Evolutionary conservation across 2,888 invertebrate species (phyloP).

Genomic region (Cheilosia pagana): DNA sequence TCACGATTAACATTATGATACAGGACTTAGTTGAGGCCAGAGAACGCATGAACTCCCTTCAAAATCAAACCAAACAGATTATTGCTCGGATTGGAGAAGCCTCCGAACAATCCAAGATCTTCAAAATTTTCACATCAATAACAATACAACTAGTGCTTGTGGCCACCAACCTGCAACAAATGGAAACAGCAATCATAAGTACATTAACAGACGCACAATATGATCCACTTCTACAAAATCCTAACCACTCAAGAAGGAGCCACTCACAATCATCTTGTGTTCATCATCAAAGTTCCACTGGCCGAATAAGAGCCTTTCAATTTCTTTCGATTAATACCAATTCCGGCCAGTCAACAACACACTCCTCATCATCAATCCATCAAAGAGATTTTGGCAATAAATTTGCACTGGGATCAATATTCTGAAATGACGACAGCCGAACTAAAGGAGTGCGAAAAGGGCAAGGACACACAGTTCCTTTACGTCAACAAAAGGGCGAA

Average conservation of each 20-base stretch:
- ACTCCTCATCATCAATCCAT: too few relatives aligned
- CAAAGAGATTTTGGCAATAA: too few relatives aligned
- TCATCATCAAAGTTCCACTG: too few relatives aligned
- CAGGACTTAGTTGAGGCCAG: background rate
- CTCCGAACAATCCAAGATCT: conserved; percentile 1
- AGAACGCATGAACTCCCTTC: conserved; percentile 5
- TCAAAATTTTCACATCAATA: background rate
- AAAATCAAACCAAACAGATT: background rate
- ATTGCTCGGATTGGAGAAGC: conserved; percentile 14
- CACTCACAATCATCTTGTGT: background rate
- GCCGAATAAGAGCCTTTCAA: too few relatives aligned
- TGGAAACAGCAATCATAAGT: background rate
- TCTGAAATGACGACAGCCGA: too few relatives aligned
- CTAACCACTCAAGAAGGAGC: background rate
- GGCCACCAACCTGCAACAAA: background rate
- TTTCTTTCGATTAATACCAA: too few relatives aligned
- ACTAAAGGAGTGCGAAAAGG: too few relatives aligned
- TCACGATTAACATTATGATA: background rate
- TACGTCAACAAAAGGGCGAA: too few relatives aligned
- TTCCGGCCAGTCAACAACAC: too few relatives aligned
- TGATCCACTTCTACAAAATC: background rate
- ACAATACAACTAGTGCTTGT: conserved; percentile 5
- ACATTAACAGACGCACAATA: background rate
- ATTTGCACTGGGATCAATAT: too few relatives aligned
- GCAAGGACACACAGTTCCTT: too few relatives aligned